Percentiles rank a stretch among this genome's conserved stretches.
Evolutionary conservation across 2,888 invertebrate genomes (phyloP).

Genomic region (Eubasilissa splendida): DNA sequence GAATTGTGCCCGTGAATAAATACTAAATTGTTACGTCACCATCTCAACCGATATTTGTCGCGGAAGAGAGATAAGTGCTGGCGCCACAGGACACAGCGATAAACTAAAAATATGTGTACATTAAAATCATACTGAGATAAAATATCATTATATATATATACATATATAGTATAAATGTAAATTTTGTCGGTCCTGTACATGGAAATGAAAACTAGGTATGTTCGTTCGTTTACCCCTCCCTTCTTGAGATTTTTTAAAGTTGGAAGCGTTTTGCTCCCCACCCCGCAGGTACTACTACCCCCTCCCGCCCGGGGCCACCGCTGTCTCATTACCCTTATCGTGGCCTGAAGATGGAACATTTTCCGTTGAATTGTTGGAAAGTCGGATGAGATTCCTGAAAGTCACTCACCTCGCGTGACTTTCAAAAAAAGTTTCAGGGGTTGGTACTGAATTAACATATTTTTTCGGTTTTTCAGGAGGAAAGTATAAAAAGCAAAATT

Average conservation of each 20-base stretch:
- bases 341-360: constrained; percentile 54
- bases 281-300: constrained; percentile 13
- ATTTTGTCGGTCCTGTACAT: constrained; percentile 5
- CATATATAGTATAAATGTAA: background rate
- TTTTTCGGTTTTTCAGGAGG: background rate
- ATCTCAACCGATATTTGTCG: too few species aligned
- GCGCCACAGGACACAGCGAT: too few species aligned
- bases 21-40: too few species aligned
- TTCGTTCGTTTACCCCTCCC: constrained; percentile 47
- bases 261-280: constrained; percentile 45
- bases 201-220: constrained; percentile 47
- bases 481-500: too few species aligned
- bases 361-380: constrained; percentile 52
- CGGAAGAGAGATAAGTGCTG: too few species aligned
- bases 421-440: constrained; percentile 34
- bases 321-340: constrained; percentile 57
- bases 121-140: too few species aligned
- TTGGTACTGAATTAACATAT: constrained; percentile 5
- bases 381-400: constrained; percentile 42
- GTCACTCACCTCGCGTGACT: constrained; percentile 38
- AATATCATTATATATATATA: background rate
- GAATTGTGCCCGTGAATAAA: too few species aligned
- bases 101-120: too few species aligned
- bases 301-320: constrained; percentile 46
- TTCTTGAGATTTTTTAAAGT: constrained; percentile 48